Percentiles rank a stretch among this genome's conserved stretches.
Evolutionary conservation across 64 coral and sea anemone genomes (phyloP).

Genomic region (Platygyra sinensis): DNA sequence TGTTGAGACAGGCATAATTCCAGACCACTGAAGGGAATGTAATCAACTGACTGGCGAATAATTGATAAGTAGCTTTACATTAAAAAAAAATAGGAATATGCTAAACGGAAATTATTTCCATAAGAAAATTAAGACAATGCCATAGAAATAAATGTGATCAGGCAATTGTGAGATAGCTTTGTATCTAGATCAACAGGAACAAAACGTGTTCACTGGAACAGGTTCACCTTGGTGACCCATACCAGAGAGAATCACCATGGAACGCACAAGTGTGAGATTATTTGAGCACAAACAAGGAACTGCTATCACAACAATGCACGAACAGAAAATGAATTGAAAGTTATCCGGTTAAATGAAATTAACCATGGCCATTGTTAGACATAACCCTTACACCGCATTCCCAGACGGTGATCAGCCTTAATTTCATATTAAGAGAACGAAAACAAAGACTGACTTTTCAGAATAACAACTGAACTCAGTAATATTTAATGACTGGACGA

Average conservation of each 20-base stretch:
- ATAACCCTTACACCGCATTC: background rate
- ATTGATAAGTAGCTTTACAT: background rate
- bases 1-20: too few relatives aligned
- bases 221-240: background rate
- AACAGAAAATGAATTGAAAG: background rate
- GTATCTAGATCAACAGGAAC: too few relatives aligned
- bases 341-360: background rate
- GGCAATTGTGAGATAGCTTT: too few relatives aligned
- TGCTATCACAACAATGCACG: background rate
- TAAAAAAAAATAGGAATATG: background rate
- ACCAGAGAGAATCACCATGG: background rate
- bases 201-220: too few relatives aligned
- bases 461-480: background rate
- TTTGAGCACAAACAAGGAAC: background rate
- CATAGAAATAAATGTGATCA: too few relatives aligned
- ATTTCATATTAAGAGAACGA: background rate
- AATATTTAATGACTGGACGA: conserved; percentile 37
- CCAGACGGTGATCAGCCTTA: background rate
- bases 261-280: background rate
- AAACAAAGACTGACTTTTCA: background rate
- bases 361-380: background rate
- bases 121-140: background rate
- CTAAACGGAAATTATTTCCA: background rate
- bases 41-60: background rate
- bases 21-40: background rate